Evolutionary conservation across 2,888 invertebrate species (phyloP).

Genomic region (Carterocephalus palaemon): DNA sequence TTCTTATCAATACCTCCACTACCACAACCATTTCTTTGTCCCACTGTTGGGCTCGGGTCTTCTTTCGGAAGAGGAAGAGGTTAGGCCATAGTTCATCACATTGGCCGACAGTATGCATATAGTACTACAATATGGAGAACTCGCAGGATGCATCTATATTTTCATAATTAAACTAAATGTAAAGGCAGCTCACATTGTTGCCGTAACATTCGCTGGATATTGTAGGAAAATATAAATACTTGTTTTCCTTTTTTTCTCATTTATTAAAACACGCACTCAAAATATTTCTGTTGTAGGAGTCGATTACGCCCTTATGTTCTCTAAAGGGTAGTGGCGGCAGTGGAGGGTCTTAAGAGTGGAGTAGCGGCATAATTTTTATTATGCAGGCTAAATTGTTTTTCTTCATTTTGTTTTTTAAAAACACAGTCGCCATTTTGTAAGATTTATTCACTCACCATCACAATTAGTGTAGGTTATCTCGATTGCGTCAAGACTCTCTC

Average conservation of each 20-base stretch:
- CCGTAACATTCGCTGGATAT: neutral
- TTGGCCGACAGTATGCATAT: too few species aligned
- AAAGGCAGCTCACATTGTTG: too few species aligned
- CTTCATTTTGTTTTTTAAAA: neutral
- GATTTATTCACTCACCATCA: constrained; percentile 46
- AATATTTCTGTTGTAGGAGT: constrained; percentile 8
- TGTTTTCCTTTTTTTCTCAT: constrained; percentile 15
- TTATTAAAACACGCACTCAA: constrained; percentile 8
- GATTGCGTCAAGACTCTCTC: constrained; percentile 32
- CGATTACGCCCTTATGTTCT: constrained; percentile 12
- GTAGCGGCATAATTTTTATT: constrained; percentile 7
- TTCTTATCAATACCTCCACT: too few species aligned
- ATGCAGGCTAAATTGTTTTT: constrained; percentile 4
- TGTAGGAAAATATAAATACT: constrained; percentile 3
- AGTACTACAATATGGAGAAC: too few species aligned
- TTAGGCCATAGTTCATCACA: too few species aligned
- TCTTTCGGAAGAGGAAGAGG: too few species aligned
- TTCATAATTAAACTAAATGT: too few species aligned
- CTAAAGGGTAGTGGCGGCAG: constrained; percentile 10
- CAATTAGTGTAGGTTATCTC: constrained; percentile 35
- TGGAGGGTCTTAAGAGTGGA: neutral
- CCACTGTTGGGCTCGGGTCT: too few species aligned
- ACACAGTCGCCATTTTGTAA: neutral
- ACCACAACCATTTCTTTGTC: too few species aligned
- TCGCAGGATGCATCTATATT: too few species aligned